Percentiles rank a stretch among this genome's conserved stretches.
phyloP scores from a whole-genome alignment of 2,113 vertebrate genomes.

The Smithornis capensis region DNA sequence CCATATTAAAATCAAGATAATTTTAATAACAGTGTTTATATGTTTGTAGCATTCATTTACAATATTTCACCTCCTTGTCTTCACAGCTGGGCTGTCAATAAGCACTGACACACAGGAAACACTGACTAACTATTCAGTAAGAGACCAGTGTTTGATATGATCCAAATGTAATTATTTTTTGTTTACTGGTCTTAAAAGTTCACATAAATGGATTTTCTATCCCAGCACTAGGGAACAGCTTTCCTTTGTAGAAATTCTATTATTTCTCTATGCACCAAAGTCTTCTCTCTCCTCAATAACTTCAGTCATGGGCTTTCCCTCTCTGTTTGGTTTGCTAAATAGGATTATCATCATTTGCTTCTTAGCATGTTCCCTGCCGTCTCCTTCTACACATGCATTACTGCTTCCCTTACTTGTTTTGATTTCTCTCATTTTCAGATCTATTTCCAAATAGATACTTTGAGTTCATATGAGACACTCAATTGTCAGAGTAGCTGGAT shows the following conservation, averaged over 20 bases:
- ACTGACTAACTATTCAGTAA: background rate
- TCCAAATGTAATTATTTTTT: background rate
- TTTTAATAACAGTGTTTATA: background rate
- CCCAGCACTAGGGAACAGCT: background rate
- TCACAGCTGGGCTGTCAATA: background rate
- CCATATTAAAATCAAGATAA: background rate
- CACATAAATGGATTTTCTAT: background rate
- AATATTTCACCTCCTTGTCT: background rate
- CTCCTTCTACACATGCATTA: background rate
- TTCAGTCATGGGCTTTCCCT: background rate
- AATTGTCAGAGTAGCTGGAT: background rate
- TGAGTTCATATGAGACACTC: background rate
- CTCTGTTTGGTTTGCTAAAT: conserved; percentile 16
- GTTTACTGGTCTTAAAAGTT: background rate
- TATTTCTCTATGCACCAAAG: background rate
- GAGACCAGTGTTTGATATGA: background rate
- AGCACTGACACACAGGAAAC: background rate
- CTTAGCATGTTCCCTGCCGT: background rate
- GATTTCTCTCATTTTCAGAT: background rate
- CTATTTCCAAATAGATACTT: background rate
- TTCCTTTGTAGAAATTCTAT: background rate
- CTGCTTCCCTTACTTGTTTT: background rate
- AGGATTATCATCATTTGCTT: conserved; percentile 41
- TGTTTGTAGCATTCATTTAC: background rate
- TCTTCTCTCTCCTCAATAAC: background rate